These are phyloP conservation scores for Petrolisthes manimaculis DNA, from an alignment of 2,888 invertebrate species.

Conservation along the genomic window DNA sequence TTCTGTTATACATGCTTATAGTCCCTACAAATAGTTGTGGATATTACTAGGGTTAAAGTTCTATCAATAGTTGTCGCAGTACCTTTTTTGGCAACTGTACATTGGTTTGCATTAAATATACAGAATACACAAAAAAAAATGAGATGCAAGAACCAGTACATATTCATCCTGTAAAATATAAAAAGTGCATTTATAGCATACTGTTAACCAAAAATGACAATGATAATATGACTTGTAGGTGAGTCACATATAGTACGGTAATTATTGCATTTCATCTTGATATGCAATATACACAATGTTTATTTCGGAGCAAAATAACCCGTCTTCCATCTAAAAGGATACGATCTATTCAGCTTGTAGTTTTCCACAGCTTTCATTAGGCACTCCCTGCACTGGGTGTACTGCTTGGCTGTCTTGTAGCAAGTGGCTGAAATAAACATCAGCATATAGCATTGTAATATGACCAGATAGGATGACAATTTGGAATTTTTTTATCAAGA, in stretches of 20 bases:
- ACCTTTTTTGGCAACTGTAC: too few species aligned
- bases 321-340: conserved; percentile 69
- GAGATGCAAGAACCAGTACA: too few species aligned
- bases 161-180: too few species aligned
- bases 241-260: background rate
- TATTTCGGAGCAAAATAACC: background rate
- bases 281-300: background rate
- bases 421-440: conserved; percentile 83
- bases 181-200: too few species aligned
- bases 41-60: too few species aligned
- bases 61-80: too few species aligned
- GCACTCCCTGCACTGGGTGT: conserved; percentile 84
- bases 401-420: conserved; percentile 87
- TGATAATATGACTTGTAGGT: background rate
- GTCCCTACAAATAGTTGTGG: too few species aligned
- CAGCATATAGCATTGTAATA: background rate
- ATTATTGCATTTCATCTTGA: background rate
- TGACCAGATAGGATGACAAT: too few species aligned
- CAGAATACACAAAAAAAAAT: too few species aligned
- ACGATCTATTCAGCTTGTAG: conserved; percentile 86
- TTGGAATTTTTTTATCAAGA: too few species aligned
- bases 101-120: too few species aligned
- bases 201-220: background rate
- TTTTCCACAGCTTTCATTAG: conserved; percentile 88
- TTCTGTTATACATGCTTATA: too few species aligned